These are phyloP conservation scores for Menura novaehollandiae DNA, from an alignment of 2,113 vertebrate species.

Conservation along the genomic window DNA sequence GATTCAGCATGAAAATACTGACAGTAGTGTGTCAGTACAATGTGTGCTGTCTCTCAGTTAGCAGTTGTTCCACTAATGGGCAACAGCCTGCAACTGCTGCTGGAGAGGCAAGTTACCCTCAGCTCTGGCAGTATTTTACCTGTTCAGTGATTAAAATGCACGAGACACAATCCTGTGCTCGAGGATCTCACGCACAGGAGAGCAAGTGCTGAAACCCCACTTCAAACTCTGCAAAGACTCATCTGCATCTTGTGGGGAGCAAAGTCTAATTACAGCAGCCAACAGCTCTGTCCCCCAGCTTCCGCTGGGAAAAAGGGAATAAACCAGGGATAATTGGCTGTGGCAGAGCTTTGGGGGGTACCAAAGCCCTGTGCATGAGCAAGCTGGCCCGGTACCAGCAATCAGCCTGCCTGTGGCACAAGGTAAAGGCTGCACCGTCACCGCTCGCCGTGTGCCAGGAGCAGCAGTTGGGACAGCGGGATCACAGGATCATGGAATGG, in stretches of 20 bases:
- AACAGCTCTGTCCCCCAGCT: neutral
- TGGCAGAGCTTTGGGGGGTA: neutral
- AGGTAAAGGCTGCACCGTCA: neutral
- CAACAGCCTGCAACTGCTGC: neutral
- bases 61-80: neutral
- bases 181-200: neutral
- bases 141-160: neutral
- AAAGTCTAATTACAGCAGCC: neutral
- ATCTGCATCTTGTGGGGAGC: neutral
- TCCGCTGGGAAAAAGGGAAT: neutral
- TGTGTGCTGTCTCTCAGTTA: neutral
- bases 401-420: neutral
- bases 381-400: neutral
- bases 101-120: neutral
- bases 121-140: neutral
- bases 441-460: neutral
- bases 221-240: neutral
- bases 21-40: neutral
- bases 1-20: constrained; percentile 1
- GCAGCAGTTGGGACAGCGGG: neutral
- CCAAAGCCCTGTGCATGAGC: neutral
- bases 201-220: neutral
- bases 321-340: accelerated
- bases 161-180: neutral
- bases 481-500: neutral